Conservation (phyloP, 2,888 invertebrate genomes). For the Dioctria rufipes region DNA sequence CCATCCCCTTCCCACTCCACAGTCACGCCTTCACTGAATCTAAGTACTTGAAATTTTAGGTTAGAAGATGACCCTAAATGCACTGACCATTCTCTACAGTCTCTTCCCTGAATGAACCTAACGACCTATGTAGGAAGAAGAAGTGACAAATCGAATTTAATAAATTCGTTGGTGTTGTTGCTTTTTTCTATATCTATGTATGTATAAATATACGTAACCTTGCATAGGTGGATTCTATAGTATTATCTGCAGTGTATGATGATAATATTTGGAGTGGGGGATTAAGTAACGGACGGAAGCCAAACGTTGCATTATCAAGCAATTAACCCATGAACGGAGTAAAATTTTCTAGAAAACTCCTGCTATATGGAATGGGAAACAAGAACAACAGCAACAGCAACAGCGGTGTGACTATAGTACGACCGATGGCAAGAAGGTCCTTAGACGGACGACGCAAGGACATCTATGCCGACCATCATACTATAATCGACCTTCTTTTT, state of each 20-base stretch:
- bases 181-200: background rate
- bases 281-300: conserved; percentile 36
- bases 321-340: conserved; percentile 59
- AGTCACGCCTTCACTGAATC: too few species aligned
- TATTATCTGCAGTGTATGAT: conserved; percentile 7
- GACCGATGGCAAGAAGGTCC: background rate
- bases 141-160: conserved; percentile 57
- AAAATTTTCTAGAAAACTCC: conserved; percentile 41
- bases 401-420: background rate
- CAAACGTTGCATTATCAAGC: conserved; percentile 60
- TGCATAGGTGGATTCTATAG: background rate
- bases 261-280: too few species aligned
- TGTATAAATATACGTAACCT: background rate
- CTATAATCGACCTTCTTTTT: background rate
- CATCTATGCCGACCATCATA: background rate
- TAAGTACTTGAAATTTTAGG: background rate
- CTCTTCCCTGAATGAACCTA: background rate
- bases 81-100: background rate
- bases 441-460: conserved; percentile 33
- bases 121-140: conserved; percentile 2
- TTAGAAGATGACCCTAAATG: background rate
- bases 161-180: conserved; percentile 47
- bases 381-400: background rate
- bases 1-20: too few species aligned
- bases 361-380: conserved; percentile 17